These are phyloP conservation scores for Sebastes umbrosus DNA, from an alignment of 2,797 vertebrate genomes.

Conservation along the genomic window DNA sequence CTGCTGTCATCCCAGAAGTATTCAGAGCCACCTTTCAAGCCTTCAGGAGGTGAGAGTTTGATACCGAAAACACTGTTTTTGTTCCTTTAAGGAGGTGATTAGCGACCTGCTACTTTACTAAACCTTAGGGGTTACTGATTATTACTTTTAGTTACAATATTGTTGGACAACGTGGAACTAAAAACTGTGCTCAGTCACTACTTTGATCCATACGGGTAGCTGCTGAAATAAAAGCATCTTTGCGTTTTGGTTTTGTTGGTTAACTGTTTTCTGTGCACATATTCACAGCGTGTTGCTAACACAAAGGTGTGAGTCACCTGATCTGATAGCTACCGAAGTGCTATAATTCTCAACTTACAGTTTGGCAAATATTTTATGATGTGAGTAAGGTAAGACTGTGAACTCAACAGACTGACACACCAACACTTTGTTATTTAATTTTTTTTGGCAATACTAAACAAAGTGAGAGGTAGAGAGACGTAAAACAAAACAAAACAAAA, in stretches of 20 bases:
- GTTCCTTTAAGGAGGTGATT: slow-evolving; percentile 2
- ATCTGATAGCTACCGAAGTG: slow-evolving; percentile 49
- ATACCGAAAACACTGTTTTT: slow-evolving; percentile 1
- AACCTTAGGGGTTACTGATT: not conserved
- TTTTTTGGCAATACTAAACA: slow-evolving; percentile 54
- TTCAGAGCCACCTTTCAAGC: not conserved
- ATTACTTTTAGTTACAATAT: slow-evolving; percentile 8
- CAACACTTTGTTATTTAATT: slow-evolving; percentile 9
- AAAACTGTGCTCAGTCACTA: not conserved
- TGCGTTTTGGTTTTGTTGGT: not conserved
- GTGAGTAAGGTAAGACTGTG: slow-evolving; percentile 44
- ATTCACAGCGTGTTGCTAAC: slow-evolving; percentile 51
- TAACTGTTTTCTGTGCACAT: slow-evolving; percentile 30
- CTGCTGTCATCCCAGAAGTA: not conserved
- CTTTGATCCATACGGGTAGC: not conserved
- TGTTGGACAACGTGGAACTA: not conserved
- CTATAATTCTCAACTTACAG: slow-evolving; percentile 24
- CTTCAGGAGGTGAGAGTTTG: slow-evolving; percentile 8
- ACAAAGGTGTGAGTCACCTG: slow-evolving; percentile 40
- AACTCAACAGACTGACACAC: slow-evolving; percentile 10
- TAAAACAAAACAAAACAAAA: slow-evolving; percentile 34
- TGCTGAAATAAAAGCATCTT: slow-evolving; percentile 4
- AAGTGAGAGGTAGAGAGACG: slow-evolving; percentile 77
- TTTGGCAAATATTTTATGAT: slow-evolving; percentile 34
- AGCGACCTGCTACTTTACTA: not conserved